A percentile compares a stretch with the other conserved stretches of the same genome.
These are phyloP conservation scores for Pollimyrus isidori DNA, from an alignment of 2,113 vertebrate species.

Conservation along the genomic window DNA sequence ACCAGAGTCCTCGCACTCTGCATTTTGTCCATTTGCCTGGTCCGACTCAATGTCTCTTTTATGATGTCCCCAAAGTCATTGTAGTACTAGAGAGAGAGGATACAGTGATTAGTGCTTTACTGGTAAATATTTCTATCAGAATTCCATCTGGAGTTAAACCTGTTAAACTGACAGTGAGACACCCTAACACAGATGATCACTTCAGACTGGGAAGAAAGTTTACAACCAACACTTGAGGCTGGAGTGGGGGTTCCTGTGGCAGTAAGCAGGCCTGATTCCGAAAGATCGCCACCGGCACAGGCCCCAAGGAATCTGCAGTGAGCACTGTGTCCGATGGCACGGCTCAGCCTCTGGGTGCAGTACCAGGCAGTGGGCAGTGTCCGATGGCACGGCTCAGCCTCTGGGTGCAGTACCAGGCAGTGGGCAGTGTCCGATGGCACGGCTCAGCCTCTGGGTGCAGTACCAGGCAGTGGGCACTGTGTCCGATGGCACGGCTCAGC, in stretches of 20 bases:
- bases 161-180: neutral
- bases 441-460: neutral
- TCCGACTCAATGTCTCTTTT: constrained; percentile 74
- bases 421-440: no score
- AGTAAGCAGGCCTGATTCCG: neutral
- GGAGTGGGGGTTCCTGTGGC: neutral
- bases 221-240: neutral
- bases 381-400: no score
- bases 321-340: neutral
- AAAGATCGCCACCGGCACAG: neutral
- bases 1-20: constrained; percentile 70
- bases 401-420: no score
- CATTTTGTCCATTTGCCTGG: constrained; percentile 70
- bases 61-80: constrained; percentile 85
- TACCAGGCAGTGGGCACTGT: neutral
- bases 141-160: neutral
- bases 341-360: no score
- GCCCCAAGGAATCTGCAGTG: neutral
- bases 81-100: constrained; percentile 56
- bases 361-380: no score
- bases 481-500: neutral
- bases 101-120: neutral
- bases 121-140: neutral
- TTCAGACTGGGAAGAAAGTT: neutral
- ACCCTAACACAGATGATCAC: neutral